Conservation (phyloP, 2,797 vertebrate species). For the Poeciliopsis presidionis region DNA sequence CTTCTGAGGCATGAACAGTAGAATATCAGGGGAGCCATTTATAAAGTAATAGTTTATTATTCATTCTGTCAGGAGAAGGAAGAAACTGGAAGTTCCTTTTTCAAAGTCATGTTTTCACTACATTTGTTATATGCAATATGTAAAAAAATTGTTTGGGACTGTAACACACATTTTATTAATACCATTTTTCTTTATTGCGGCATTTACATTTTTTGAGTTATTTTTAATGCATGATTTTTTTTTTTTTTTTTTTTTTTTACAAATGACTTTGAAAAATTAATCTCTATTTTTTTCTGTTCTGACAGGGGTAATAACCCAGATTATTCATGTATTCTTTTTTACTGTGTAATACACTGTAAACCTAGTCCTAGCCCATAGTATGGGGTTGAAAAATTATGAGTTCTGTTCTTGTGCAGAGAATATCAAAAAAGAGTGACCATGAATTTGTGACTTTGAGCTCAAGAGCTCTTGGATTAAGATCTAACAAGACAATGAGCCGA, state of each 20-base stretch:
- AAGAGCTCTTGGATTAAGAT: not conserved
- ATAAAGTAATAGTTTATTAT: too few species aligned
- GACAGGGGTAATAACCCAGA: not conserved
- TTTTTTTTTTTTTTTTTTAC: too few species aligned
- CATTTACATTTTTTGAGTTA: not conserved
- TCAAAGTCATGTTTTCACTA: not conserved
- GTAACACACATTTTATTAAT: not conserved
- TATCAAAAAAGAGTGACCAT: not conserved
- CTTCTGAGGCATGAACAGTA: not conserved
- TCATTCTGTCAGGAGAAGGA: not conserved
- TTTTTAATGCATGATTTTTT: not conserved
- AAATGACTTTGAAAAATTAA: not conserved
- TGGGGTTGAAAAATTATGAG: not conserved
- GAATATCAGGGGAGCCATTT: not conserved
- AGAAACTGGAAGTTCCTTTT: not conserved
- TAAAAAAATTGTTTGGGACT: not conserved
- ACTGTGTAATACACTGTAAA: not conserved
- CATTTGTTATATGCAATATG: not conserved
- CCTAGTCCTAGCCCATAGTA: not conserved
- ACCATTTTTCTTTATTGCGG: not conserved
- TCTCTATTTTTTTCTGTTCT: not conserved
- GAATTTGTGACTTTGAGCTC: not conserved
- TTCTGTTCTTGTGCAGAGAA: not conserved
- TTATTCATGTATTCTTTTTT: not conserved
- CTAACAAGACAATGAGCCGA: too few species aligned